These are phyloP conservation scores for Eumacrocentrus americanus DNA, from an alignment of 2,888 invertebrate genomes.

Conservation along the genomic window DNA sequence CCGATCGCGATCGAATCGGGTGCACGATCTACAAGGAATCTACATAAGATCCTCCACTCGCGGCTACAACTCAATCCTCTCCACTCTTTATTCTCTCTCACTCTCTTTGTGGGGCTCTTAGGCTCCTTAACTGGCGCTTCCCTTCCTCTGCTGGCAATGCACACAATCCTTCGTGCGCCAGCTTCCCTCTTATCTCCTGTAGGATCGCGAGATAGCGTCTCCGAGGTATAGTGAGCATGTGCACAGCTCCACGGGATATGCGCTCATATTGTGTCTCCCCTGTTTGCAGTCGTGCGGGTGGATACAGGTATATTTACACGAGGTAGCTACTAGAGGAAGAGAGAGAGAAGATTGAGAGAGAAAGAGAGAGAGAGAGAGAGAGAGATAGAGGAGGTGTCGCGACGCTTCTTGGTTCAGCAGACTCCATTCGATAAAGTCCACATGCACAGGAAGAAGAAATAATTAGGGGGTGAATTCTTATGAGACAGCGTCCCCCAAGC, in stretches of 20 bases:
- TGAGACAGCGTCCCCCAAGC: slow-evolving; percentile 10
- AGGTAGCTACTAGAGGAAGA: not conserved
- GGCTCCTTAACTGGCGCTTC: slow-evolving; percentile 38
- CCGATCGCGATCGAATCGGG: slow-evolving; percentile 63
- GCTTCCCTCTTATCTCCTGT: slow-evolving; percentile 51
- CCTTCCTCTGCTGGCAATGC: slow-evolving; percentile 31
- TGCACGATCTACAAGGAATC: slow-evolving; percentile 63
- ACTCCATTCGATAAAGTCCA: slow-evolving; percentile 21
- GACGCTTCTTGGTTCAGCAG: too few species aligned
- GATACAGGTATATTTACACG: slow-evolving; percentile 1
- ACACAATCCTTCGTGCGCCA: slow-evolving; percentile 40
- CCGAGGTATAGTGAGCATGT: slow-evolving; percentile 30
- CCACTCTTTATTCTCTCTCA: slow-evolving; percentile 43
- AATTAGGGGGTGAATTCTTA: slow-evolving; percentile 26
- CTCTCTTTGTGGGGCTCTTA: too few species aligned
- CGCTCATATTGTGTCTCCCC: slow-evolving; percentile 56
- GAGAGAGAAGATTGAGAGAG: slow-evolving; percentile 22
- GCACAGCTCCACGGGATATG: slow-evolving; percentile 33
- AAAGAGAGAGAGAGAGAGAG: slow-evolving; percentile 28
- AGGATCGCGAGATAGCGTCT: slow-evolving; percentile 57
- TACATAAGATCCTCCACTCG: slow-evolving; percentile 63
- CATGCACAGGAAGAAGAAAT: slow-evolving; percentile 20
- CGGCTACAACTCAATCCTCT: slow-evolving; percentile 61
- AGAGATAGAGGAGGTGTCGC: slow-evolving; percentile 17
- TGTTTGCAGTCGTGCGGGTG: slow-evolving; percentile 23